Evolutionary conservation across 2,888 invertebrate genomes (phyloP), one percentile per base, ranked within the genome.

Genomic region (Odontocerum albicorne): DNA sequence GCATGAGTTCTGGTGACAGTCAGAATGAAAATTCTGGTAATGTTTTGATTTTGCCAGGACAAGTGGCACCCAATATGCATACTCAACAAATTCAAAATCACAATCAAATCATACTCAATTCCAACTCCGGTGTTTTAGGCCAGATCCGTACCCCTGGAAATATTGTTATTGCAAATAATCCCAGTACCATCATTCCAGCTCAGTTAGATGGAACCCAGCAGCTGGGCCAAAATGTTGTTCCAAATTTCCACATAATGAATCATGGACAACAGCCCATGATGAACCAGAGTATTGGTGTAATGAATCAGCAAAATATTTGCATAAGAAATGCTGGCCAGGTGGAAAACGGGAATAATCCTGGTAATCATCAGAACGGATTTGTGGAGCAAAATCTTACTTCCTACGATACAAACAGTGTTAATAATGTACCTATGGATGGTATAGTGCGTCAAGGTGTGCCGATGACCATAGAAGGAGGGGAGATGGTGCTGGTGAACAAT

Each of bases 221-320:
- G 16, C 16, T 15, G 12, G 36, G 43, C 4, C 51, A 51, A 20
- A 57, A 55, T 39, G 13, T 71, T 67, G 74, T 54, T 71, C 71
- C 77, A 66, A 77, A 77, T 72, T 78, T 77, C 68, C 77, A 77
- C 67, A 72, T 77, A 66, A 69, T 77, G 70, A 77, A 77, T 73
- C 77, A 77, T 66, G 73, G 75, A 54, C 77, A 77, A 65, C 77
- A 77, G 62, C 75, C 76, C 19, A 75, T 76, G 70, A 12, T 77
- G 64, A 77, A 77, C 71, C 76, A 77, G 64, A 75, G 74, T 70
- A 75, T 77, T 63, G 76, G 73, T 70, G 75, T 77, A 70, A 67
- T 77, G 63, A 77, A 75, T 67, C 77, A 76, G 68, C 76, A 77
- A 72, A 45, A 31, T 19, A 8, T 19, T 10, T 45, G 38, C 27